These are phyloP conservation scores for Megaceryle maxima DNA, from an alignment of 2,113 vertebrate genomes.

Conservation along the genomic window DNA sequence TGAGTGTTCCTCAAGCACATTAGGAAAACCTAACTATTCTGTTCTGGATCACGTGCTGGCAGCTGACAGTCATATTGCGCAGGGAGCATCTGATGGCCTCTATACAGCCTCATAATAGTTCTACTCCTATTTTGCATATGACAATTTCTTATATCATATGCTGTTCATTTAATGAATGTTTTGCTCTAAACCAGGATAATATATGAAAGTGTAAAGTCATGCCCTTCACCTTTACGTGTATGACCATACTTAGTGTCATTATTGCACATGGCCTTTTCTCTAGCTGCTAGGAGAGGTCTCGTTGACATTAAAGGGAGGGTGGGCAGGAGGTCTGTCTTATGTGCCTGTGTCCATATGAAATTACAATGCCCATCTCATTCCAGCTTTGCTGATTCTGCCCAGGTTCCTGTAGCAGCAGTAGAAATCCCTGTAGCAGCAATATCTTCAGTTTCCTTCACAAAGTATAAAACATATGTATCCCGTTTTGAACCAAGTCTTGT, in stretches of 20 bases:
- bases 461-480: not conserved
- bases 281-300: not conserved
- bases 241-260: not conserved
- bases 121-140: not conserved
- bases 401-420: not conserved
- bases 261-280: not conserved
- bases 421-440: not conserved
- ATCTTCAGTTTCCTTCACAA: not conserved
- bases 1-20: not conserved
- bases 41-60: not conserved
- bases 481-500: not conserved
- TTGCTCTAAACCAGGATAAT: not conserved
- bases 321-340: not conserved
- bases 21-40: not conserved
- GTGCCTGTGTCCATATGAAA: not conserved
- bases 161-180: not conserved
- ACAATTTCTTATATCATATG: not conserved
- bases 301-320: not conserved
- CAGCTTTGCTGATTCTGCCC: not conserved
- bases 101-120: not conserved
- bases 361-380: not conserved
- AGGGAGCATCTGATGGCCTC: not conserved
- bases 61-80: not conserved
- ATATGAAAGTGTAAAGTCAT: not conserved
- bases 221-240: not conserved